phyloP scores from a whole-genome alignment of 2,797 vertebrate genomes.

The Muscicapa striata region DNA sequence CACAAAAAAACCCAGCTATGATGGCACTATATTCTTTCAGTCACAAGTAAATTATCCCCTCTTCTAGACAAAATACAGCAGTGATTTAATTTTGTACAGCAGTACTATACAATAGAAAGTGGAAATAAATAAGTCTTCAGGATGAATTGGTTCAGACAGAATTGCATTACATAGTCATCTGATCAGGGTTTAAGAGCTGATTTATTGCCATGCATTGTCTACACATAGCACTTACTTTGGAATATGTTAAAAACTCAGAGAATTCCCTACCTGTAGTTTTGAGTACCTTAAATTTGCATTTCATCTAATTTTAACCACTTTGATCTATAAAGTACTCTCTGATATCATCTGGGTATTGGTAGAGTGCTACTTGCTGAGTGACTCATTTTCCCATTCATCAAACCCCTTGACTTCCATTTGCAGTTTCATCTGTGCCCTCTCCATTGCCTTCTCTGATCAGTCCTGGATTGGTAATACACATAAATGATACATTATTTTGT shows the following conservation, averaged over 20 bases:
- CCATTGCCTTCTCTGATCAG: background rate
- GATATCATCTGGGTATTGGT: background rate
- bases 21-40: background rate
- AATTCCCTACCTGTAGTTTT: background rate
- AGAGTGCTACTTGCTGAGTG: background rate
- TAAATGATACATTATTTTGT: background rate
- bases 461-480: background rate
- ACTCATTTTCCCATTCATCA: background rate
- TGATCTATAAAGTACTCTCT: background rate
- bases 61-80: background rate
- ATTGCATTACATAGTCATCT: background rate
- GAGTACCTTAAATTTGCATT: background rate
- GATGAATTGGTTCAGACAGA: background rate
- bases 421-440: background rate
- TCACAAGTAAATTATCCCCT: background rate
- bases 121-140: background rate
- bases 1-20: background rate
- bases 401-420: background rate
- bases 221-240: background rate
- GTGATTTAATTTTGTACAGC: constrained; percentile 9
- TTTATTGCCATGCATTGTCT: background rate
- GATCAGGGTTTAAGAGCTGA: background rate
- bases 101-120: background rate
- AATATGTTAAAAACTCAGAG: background rate
- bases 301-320: background rate